A percentile compares a stretch with the other conserved stretches of the same genome.
Conservation (phyloP, 2,113 vertebrate species). For the Atrichornis clamosus region DNA sequence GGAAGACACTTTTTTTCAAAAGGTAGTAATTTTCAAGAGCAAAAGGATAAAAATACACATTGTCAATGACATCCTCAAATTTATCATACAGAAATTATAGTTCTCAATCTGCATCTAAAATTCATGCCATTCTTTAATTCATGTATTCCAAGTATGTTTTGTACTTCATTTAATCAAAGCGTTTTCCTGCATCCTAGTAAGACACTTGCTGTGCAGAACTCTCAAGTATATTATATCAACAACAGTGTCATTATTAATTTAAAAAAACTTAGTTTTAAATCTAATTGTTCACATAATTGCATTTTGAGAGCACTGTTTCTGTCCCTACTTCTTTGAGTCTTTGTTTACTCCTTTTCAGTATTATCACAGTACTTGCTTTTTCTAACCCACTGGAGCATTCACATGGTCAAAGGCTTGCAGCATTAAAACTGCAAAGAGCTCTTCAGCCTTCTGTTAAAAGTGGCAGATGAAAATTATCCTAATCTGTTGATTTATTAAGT, state of each 20-base stretch:
- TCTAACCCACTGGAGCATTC: background rate
- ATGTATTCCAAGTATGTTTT: background rate
- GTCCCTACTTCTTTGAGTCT: background rate
- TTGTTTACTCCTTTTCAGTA: background rate
- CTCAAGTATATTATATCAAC: background rate
- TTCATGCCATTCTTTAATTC: background rate
- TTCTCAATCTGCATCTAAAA: background rate
- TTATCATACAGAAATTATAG: background rate
- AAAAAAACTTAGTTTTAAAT: background rate
- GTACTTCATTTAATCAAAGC: background rate
- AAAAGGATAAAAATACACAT: background rate
- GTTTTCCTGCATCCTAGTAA: background rate
- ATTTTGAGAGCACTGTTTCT: background rate
- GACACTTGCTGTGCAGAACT: background rate
- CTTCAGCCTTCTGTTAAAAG: constrained; percentile 11
- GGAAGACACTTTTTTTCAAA: background rate
- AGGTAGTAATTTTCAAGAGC: background rate
- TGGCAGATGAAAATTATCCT: background rate
- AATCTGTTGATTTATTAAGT: constrained; percentile 2
- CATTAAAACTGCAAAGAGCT: background rate
- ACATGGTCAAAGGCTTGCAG: background rate
- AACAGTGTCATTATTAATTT: background rate
- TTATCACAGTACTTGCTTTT: background rate
- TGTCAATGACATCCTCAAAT: background rate
- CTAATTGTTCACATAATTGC: background rate